Percentiles rank a stretch among this genome's conserved stretches.
These are phyloP conservation scores for Nudaria mundana DNA, from an alignment of 2,888 invertebrate genomes.

Conservation along the genomic window DNA sequence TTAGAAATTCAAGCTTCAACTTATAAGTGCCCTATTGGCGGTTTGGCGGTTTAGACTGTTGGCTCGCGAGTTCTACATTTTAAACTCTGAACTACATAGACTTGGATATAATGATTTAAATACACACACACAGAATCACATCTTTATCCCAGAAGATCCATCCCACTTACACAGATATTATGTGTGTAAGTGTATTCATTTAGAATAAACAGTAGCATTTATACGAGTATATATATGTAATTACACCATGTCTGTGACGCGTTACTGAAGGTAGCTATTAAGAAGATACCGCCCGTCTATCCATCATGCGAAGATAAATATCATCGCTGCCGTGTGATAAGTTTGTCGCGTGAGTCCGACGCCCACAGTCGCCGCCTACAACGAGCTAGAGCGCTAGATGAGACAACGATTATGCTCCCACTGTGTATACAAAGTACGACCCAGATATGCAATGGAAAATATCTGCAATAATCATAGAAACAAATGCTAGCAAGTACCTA, in stretches of 20 bases:
- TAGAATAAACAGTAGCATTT: slow-evolving; percentile 28
- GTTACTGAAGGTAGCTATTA: slow-evolving; percentile 40
- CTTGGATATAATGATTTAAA: no score
- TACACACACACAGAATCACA: no score
- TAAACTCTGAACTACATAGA: no score
- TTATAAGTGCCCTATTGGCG: no score
- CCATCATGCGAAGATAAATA: slow-evolving; percentile 63
- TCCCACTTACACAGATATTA: no score
- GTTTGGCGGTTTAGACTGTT: no score
- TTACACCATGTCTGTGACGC: slow-evolving; percentile 27
- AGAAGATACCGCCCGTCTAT: slow-evolving; percentile 31
- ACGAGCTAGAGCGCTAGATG: slow-evolving; percentile 26
- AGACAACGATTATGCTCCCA: slow-evolving; percentile 19
- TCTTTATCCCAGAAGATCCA: no score
- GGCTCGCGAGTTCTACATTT: no score
- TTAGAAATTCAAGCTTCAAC: no score
- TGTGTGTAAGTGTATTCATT: no score
- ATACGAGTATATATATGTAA: slow-evolving; percentile 24
- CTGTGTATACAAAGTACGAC: slow-evolving; percentile 7
- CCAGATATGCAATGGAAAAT: slow-evolving; percentile 12
- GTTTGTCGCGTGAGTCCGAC: slow-evolving; percentile 33
- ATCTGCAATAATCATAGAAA: no score
- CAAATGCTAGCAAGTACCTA: no score
- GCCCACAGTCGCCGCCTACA: slow-evolving; percentile 33
- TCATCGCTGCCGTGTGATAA: slow-evolving; percentile 43